Evolutionary conservation across 2,113 vertebrate genomes (phyloP).

Genomic region (Todiramphus saurophagus): DNA sequence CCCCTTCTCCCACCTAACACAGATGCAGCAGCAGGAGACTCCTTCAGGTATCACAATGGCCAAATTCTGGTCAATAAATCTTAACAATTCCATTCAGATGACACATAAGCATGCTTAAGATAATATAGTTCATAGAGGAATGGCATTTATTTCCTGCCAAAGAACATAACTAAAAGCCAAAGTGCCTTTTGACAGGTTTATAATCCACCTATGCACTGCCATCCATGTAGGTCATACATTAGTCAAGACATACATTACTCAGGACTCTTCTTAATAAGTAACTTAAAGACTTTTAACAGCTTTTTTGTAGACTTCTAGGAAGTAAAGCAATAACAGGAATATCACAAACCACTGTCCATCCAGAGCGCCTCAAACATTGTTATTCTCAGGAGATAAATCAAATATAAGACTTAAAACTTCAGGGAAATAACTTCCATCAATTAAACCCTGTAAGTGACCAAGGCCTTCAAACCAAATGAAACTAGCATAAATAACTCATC

Average conservation of each 20-base stretch:
- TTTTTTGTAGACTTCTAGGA: neutral
- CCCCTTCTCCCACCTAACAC: neutral
- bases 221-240: neutral
- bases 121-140: slow-evolving; percentile 1
- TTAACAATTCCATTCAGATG: neutral
- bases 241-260: neutral
- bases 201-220: neutral
- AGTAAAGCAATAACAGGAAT: neutral
- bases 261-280: neutral
- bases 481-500: neutral
- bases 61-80: neutral
- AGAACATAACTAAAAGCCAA: slow-evolving; percentile 14
- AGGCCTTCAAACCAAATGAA: neutral
- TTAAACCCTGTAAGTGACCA: neutral
- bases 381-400: slow-evolving; percentile 21
- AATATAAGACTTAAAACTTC: neutral
- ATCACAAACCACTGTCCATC: neutral
- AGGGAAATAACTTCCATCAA: neutral
- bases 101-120: neutral
- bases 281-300: neutral
- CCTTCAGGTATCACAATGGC: neutral
- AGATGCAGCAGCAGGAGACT: neutral
- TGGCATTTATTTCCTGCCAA: neutral
- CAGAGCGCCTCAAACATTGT: neutral
- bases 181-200: slow-evolving; percentile 52